Base-by-base conservation (phyloP, 2,113 vertebrate species). In the Trogon surrucura region DNA sequence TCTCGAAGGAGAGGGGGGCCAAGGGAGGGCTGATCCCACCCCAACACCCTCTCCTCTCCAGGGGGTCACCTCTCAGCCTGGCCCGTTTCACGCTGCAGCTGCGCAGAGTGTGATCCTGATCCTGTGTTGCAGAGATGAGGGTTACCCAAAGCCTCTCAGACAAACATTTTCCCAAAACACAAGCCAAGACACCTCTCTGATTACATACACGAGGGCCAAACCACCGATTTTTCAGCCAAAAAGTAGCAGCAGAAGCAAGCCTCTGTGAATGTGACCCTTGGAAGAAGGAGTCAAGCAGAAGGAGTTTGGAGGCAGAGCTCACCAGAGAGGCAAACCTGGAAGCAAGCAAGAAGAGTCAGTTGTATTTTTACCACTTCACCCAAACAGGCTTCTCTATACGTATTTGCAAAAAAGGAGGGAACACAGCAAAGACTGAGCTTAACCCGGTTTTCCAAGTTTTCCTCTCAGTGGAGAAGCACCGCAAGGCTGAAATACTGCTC, bases 121-220 rank as follows among this genome's bases (percentile, higher is more conserved):
- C 61, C 6, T 0, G 26, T 6, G 23, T 48, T 0, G 1, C 0
- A 60, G 45, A 30, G 27, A 17, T 1, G 29, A 58, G 30, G 10
- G 45, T 61, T 12, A 61, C 50, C 50, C 73, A 78, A 44, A 78
- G 36, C 30, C 56, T 51, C 47, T 47, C 41, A 15, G 20, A 19
- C 47, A 88, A 69, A 64, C 0, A 4, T 5, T 51, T 32, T 0
- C 58, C 61, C 66, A 92, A 44, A 90, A 60, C 0, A n/a, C 16
- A n/a, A 25, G 15, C 27, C 30, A 58, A 53, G 19, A 5, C 10
- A 72, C 27, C 29, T n/a, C 57, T 90, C 34, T 16, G 19, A 44
- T 56, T 51, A 14, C 38, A 47, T 1, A 51, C 21, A 34, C 3
- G 0, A 60, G 38, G 20, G 73, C 73, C 38, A 67, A 74, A 95